Evolutionary conservation across 2,888 invertebrate species (phyloP), one percentile per base, ranked within the genome.

Genomic region (Drosophila mulleri): DNA sequence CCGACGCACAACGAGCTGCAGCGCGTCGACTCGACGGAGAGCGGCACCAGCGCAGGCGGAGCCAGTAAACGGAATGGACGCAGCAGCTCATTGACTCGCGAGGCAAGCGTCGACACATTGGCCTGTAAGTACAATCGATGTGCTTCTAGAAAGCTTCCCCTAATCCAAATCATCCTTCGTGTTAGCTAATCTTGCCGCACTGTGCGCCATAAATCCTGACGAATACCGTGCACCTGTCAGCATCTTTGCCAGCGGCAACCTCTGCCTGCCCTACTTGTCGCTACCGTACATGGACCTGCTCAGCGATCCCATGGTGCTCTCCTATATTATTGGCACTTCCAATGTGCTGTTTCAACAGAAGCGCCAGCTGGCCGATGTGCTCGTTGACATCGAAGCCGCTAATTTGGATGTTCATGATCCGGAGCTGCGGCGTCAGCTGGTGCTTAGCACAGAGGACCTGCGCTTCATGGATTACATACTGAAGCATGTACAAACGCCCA

Each of bases 311-410:
- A 97, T 97, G 82, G 97, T 98, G 9, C 94, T 96, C 72, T 97
- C 96, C 35, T 97, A 97, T 93, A 94, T 98, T 50, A 97, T 98
- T 67, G 99, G 99, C 44, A 99, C 99, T n/a, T 99, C 99, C 18
- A 99, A 99, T 94, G 96, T 98, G n/a, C 94, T 99, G 42, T 99
- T 99, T 92, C 98, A 98, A 92, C 99, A 99, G 92, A 98, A 98
- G 91, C 95, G 96, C 72, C 97, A 98, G 89, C 93, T 98, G 57
- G 96, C 98, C 73, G 99, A 99, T 93, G 97, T 98, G 20, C 93
- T 99, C 62, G 95, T 99, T 3, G 98, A 98, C 94, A 95, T 97
- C 62, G 97, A 97, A 91, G 96, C 96, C 80, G 96, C 96, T 79
- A 95, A 97, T 91, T 96, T 99, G 91, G 98, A 98, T 91, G 95